A percentile compares a stretch with the other conserved stretches of the same genome.
Conservation (phyloP, 1,140 invertebrate genomes). For the Drosophila simulans region DNA sequence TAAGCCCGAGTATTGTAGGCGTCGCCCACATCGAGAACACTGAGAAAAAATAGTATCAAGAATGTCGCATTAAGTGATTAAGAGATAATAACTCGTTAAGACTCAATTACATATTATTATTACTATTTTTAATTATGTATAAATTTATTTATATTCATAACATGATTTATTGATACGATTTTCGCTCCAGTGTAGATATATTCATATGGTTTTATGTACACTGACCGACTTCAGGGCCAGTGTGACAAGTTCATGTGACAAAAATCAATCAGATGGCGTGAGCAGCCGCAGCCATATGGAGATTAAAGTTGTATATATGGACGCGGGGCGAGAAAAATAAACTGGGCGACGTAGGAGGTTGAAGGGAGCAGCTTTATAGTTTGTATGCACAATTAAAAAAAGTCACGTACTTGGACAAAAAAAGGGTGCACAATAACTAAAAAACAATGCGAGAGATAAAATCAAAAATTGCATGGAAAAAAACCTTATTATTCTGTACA, state of each 20-base stretch:
- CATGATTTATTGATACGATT: background rate
- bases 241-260: conserved; percentile 66
- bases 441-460: conserved; percentile 44
- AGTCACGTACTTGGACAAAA: conserved; percentile 60
- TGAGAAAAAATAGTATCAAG: conserved; percentile 12
- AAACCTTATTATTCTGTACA: conserved; percentile 18
- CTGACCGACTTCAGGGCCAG: conserved; percentile 70
- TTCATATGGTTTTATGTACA: conserved; percentile 30
- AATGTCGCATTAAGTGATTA: background rate
- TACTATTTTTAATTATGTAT: background rate
- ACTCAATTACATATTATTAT: no score
- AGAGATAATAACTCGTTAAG: no score
- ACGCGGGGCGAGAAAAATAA: background rate
- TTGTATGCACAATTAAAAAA: conserved; percentile 60
- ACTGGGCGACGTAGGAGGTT: background rate
- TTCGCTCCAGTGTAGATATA: conserved; percentile 11
- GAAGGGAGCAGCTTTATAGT: conserved; percentile 12
- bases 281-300: conserved; percentile 62
- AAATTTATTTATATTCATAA: background rate
- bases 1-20: conserved; percentile 34
- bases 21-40: conserved; percentile 12
- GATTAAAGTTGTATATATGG: conserved; percentile 60
- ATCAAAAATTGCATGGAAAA: conserved; percentile 36
- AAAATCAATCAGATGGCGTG: conserved; percentile 69
- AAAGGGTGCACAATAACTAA: conserved; percentile 25